These are phyloP conservation scores for Scatophagus argus DNA, from an alignment of 2,113 vertebrate genomes.

Conservation along the genomic window DNA sequence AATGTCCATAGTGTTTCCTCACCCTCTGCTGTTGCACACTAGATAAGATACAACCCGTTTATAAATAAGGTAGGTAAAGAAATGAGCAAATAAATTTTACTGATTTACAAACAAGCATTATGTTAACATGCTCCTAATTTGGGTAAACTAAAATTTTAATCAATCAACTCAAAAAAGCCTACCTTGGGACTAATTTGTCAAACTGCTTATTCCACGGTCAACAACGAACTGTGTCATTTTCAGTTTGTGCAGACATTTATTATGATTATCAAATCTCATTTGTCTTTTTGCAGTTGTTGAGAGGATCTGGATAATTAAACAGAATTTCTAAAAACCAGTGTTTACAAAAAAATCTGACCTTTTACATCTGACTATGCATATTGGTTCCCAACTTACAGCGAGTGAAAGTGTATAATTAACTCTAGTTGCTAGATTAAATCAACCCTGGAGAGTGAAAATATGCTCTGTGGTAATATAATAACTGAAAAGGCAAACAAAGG, in stretches of 20 bases:
- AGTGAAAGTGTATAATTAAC: neutral
- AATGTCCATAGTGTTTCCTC: neutral
- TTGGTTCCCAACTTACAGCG: neutral
- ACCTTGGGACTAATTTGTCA: too few species aligned
- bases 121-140: too few species aligned
- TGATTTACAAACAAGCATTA: neutral
- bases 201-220: too few species aligned
- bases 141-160: too few species aligned
- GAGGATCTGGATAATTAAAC: neutral
- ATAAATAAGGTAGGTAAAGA: neutral
- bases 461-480: neutral
- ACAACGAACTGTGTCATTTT: too few species aligned
- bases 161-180: too few species aligned
- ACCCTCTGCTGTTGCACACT: neutral
- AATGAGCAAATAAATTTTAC: neutral
- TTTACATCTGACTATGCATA: neutral
- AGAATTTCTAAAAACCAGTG: too few species aligned
- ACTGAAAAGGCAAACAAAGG: neutral
- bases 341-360: too few species aligned
- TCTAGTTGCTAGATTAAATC: neutral
- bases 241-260: too few species aligned
- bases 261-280: too few species aligned
- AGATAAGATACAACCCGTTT: constrained; percentile 13
- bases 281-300: neutral
- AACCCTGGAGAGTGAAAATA: too few species aligned